These are phyloP conservation scores for Listronotus oregonensis DNA, from an alignment of 1,140 invertebrate genomes.

Conservation along the genomic window DNA sequence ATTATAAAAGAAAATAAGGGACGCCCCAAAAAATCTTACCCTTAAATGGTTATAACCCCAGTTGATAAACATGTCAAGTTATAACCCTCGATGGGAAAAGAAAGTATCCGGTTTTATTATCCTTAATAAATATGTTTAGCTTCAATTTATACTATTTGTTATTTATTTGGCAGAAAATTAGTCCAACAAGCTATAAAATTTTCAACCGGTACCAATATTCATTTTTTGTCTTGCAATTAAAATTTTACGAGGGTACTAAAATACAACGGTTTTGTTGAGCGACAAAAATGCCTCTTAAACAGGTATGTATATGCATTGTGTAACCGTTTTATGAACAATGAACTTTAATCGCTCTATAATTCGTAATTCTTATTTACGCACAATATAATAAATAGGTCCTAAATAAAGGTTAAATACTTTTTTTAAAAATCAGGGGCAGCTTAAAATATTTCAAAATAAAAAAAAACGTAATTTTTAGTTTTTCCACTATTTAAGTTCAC, in stretches of 20 bases:
- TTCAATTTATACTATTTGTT: conserved; percentile 35
- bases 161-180: conserved; percentile 43
- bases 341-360: conserved; percentile 11
- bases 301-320: conserved; percentile 11
- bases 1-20: conserved; percentile 6
- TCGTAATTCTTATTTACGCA: neutral
- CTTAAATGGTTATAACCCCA: conserved; percentile 31
- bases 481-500: too few relatives aligned
- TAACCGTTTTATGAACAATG: conserved; percentile 4
- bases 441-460: too few relatives aligned
- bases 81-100: conserved; percentile 39
- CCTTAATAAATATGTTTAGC: conserved; percentile 40
- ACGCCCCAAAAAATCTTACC: conserved; percentile 25
- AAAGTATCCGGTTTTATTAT: conserved; percentile 35
- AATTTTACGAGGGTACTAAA: conserved; percentile 30
- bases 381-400: too few relatives aligned
- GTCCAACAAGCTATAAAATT: conserved; percentile 32
- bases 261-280: conserved; percentile 21
- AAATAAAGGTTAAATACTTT: too few relatives aligned
- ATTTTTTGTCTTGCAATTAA: conserved; percentile 35
- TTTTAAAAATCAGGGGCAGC: too few relatives aligned
- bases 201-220: conserved; percentile 31
- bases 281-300: conserved; percentile 18
- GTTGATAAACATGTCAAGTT: conserved; percentile 44
- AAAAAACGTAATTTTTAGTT: too few relatives aligned